Conservation (phyloP, 2,797 vertebrate genomes). For the Varecia variegata region DNA sequence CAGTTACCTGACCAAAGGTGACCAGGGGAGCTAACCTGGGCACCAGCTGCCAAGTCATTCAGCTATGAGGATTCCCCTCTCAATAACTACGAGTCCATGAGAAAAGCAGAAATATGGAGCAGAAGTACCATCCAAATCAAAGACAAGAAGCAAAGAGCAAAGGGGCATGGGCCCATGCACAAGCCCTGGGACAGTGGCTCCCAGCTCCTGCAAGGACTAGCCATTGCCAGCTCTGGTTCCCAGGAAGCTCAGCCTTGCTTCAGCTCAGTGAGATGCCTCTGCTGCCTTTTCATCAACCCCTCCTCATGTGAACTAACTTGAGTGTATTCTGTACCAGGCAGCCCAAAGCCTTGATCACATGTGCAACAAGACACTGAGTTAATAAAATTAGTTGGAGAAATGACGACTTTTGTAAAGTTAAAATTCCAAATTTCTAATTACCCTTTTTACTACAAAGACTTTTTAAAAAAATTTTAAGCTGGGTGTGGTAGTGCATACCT, state of each 20-base stretch:
- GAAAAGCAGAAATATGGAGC: background rate
- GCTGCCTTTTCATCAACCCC: background rate
- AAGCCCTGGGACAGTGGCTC: background rate
- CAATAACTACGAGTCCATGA: background rate
- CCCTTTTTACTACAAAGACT: background rate
- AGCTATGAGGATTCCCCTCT: background rate
- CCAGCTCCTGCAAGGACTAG: background rate
- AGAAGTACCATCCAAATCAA: background rate
- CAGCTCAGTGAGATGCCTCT: background rate
- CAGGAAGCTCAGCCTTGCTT: background rate
- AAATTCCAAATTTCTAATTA: background rate
- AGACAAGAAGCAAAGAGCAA: background rate
- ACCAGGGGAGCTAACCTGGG: background rate
- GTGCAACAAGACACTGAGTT: background rate
- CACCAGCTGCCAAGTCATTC: background rate
- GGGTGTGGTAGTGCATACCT: too few relatives aligned
- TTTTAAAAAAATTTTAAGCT: background rate
- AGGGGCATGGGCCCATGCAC: accelerated
- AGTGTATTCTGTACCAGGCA: background rate
- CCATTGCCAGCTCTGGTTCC: background rate
- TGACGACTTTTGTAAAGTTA: background rate
- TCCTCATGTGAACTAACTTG: background rate
- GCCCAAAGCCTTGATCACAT: background rate
- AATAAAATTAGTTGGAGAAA: background rate
- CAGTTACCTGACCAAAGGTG: background rate